Evolutionary conservation across 2,113 vertebrate species (phyloP), one percentile per base, ranked within the genome.

Genomic region (Vireo altiloquus): DNA sequence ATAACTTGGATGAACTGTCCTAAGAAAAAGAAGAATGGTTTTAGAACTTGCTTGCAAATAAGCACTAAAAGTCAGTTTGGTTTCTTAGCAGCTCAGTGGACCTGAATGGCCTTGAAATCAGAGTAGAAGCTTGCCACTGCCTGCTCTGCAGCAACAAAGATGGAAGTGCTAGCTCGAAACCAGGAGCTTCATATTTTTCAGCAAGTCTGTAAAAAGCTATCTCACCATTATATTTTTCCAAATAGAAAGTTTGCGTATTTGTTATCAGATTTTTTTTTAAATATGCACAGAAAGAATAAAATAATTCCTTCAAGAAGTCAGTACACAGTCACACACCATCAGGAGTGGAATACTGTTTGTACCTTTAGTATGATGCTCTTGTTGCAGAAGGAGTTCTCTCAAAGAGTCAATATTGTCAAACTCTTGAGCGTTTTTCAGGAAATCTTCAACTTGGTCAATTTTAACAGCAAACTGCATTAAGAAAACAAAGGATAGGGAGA

Each of bases 401-500:
- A 98, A 90, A 52, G 96, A 92, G 6, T 98, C 97, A 2, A 92
- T 37, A 46, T 78, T 96, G 31, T 97, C 97, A 87, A 98, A 98
- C 52, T 98, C 97, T n/a, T 95, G 96, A 31, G 95, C 74, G 25
- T 91, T 96, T 82, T 96, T 96, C 92, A 98, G 97, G 31, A 98
- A 98, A 53, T 98, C 98, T 97, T 99, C 99, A 37, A 98, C 97
- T 96, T 98, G 97, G 80, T 99, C 98, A 52, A 99, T 98, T 95
- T 98, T 98, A 74, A 97, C 93, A 79, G 98, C 97, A 97, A 99
- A 99, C 99, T 99, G 90, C 50, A 96, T 92, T 31, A 96, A 59
- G 70, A 95, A 97, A 66, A 96, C 22, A 95, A 53, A 63, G 9
- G 15, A 28, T 35, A 42, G 6, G 7, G 59, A 52, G 57, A 94